Base-by-base conservation (phyloP, 2,888 invertebrate species). In the Morinoia aosen region DNA sequence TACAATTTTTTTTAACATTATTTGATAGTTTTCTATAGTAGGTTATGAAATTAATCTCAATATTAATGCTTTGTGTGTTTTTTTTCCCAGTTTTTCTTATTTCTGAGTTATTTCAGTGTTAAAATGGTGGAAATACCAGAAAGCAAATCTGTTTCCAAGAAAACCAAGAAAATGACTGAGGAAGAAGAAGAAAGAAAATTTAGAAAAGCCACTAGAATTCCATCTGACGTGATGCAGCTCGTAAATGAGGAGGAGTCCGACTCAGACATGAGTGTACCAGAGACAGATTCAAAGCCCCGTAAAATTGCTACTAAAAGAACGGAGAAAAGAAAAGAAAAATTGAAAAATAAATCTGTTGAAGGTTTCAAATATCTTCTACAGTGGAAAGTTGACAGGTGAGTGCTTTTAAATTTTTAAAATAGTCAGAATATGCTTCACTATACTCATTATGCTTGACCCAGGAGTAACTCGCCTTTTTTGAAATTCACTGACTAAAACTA, bases 311-410 rank as follows among this genome's bases (percentile, higher is more conserved):
- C 93, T 25, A n/a, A 57, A 48, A 93, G 57, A 57, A 57, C 33
- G 57, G 58, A 14, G 5, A 57, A 25, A n/a, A 93, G 57, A 33
- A 93, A 57, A 93, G 57, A 93, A 57, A 93, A 93, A 33, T 33
- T 93, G 33, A 33, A 39, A 56, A 33, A 93, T 33, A 93, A 93
- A 48, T 57, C 57, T 33, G 57, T 93, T 56, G 93, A 93, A 14
- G 93, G 48, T 57, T 57, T 93, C 12, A 93, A 93, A 33, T 93
- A 93, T 93, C 57, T 93, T 33, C 11, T 93, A 14, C 56, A 93
- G 57, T 93, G 93, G 93, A 93, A 93, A 93, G 11, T 93, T 57
- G 93, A 93, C 93, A 93, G n/a, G 93, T 93, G 57, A 57, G 93
- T 90, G n/a, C 12, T 39, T 88, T 33, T 39, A 3, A 90, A 25